Evolutionary conservation across 2,888 invertebrate species (phyloP).

Genomic region (Arctia plantaginis): DNA sequence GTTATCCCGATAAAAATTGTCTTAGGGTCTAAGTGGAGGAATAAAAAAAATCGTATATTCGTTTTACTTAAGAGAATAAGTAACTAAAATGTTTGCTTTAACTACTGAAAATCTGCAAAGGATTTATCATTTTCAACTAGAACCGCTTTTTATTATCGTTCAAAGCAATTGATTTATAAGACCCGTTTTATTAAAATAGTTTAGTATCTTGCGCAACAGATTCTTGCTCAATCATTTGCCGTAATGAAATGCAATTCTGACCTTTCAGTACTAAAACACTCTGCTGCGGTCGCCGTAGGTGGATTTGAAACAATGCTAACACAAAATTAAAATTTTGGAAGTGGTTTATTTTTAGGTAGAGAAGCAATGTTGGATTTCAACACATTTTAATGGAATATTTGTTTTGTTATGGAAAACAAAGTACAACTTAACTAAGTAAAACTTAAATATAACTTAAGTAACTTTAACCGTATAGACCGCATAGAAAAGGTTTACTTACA

Average conservation of each 20-base stretch:
- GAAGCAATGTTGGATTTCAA: background rate
- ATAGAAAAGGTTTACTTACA: background rate
- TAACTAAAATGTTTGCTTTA: background rate
- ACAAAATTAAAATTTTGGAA: background rate
- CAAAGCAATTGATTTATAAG: constrained; percentile 8
- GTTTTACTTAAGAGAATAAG: background rate
- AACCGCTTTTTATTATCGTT: background rate
- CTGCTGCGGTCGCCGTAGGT: constrained; percentile 24
- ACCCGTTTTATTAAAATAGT: constrained; percentile 17
- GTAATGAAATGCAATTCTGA: constrained; percentile 58
- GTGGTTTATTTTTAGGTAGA: background rate
- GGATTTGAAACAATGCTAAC: constrained; percentile 11
- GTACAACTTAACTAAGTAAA: no score
- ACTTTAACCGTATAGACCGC: background rate
- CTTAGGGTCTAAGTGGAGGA: background rate
- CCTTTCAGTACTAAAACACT: constrained; percentile 48
- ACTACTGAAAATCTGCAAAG: no score
- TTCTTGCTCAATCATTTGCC: constrained; percentile 26
- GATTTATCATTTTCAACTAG: background rate
- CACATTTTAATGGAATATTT: background rate
- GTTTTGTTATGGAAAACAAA: background rate
- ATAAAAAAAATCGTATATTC: background rate
- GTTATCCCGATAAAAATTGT: background rate
- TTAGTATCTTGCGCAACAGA: constrained; percentile 27
- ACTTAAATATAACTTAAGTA: background rate